These are phyloP conservation scores for Eriocheir sinensis DNA, from an alignment of 1,140 invertebrate species.

Conservation along the genomic window DNA sequence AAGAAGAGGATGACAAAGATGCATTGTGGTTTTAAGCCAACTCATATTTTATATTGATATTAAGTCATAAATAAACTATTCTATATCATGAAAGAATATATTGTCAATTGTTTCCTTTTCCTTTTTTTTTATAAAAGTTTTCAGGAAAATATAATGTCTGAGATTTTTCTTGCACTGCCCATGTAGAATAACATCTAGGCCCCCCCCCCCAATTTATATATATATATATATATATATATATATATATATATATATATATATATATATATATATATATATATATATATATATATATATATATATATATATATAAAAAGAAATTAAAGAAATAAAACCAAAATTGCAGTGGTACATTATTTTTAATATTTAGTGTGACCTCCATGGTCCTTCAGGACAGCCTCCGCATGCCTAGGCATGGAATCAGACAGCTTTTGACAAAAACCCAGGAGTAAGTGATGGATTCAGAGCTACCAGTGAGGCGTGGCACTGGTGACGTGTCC, in stretches of 20 bases:
- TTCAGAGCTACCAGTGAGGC: too few relatives aligned
- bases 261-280: constrained; percentile 30
- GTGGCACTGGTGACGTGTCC: too few relatives aligned
- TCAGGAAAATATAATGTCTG: too few relatives aligned
- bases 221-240: not conserved
- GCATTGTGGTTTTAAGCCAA: constrained; percentile 60
- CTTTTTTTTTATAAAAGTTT: too few relatives aligned
- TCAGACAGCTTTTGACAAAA: not conserved
- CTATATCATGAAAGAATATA: too few relatives aligned
- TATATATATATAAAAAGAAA: constrained; percentile 23
- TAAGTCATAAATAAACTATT: too few relatives aligned
- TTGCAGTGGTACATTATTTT: not conserved
- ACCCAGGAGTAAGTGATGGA: not conserved
- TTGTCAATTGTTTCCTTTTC: too few relatives aligned
- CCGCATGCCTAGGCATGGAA: not conserved
- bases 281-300: constrained; percentile 6
- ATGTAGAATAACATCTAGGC: not conserved
- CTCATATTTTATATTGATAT: constrained; percentile 7
- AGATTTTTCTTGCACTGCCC: not conserved
- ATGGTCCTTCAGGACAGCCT: not conserved
- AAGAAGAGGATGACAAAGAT: constrained; percentile 68
- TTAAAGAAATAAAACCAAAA: not conserved
- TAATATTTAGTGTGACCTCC: not conserved
- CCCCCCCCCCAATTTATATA: not conserved
- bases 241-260: constrained; percentile 36